These are phyloP conservation scores for Psettodes erumei DNA, from an alignment of 2,113 vertebrate species.

Conservation along the genomic window DNA sequence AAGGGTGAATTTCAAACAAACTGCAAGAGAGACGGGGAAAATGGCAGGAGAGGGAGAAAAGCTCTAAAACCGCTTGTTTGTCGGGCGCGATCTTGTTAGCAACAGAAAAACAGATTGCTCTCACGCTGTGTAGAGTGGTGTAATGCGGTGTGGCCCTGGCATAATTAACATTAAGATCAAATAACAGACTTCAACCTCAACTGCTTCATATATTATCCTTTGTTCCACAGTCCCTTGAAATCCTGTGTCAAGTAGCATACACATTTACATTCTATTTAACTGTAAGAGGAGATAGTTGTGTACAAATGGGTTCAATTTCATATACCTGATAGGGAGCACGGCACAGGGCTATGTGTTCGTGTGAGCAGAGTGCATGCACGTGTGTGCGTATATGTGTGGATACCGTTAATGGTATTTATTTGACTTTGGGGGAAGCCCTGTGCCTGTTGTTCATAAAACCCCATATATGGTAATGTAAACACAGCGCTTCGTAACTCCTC, in stretches of 20 bases:
- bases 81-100: constrained; percentile 5
- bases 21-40: constrained; percentile 3
- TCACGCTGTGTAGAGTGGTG: constrained; percentile 6
- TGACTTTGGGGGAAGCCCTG: constrained; percentile 78
- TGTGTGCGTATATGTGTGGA: constrained; percentile 36
- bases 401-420: constrained; percentile 61
- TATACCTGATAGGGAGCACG: constrained; percentile 42
- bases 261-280: constrained; percentile 65
- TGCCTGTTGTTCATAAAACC: constrained; percentile 72
- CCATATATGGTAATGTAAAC: constrained; percentile 85
- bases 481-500: constrained; percentile 72
- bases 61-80: constrained; percentile 37
- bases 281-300: constrained; percentile 64
- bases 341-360: constrained; percentile 8
- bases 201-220: constrained; percentile 42
- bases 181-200: constrained; percentile 29
- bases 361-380: constrained; percentile 16
- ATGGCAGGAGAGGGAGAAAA: neutral
- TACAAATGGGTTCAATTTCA: constrained; percentile 56
- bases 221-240: constrained; percentile 50
- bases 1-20: constrained; percentile 45
- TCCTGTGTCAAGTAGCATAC: constrained; percentile 41
- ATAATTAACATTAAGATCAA: constrained; percentile 54
- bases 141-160: neutral
- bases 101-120: constrained; percentile 25